Percentiles rank a stretch among this genome's conserved stretches.
Evolutionary conservation across 2,113 vertebrate genomes (phyloP).

Genomic region (Phrynosoma platyrhinos): DNA sequence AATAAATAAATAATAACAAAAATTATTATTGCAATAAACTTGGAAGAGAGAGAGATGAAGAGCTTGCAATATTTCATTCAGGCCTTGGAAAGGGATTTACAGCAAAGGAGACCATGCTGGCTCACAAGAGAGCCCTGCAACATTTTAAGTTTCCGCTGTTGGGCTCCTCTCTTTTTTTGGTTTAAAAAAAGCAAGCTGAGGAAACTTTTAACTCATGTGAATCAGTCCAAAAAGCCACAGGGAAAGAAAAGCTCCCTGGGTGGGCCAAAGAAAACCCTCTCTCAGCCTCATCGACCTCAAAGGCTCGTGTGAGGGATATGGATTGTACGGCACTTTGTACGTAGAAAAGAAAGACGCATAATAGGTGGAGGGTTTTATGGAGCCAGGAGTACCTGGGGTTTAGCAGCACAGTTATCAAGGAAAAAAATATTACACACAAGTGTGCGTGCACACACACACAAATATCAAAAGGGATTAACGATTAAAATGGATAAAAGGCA

Average conservation of each 20-base stretch:
- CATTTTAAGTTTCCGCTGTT: too few species aligned
- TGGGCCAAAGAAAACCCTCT: neutral
- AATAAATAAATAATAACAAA: too few species aligned
- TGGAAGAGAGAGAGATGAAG: too few species aligned
- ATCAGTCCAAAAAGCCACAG: neutral
- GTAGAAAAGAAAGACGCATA: neutral
- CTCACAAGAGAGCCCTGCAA: too few species aligned
- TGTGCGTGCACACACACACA: neutral
- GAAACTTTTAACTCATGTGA: slow-evolving; percentile 3
- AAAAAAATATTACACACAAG: neutral
- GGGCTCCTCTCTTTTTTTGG: too few species aligned
- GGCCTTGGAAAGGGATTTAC: too few species aligned
- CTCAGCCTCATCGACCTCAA: neutral
- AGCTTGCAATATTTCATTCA: too few species aligned
- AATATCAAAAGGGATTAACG: neutral
- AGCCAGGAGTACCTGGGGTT: neutral
- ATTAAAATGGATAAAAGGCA: neutral
- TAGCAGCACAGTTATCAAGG: too few species aligned
- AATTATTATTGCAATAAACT: too few species aligned
- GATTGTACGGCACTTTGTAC: neutral
- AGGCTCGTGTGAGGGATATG: neutral
- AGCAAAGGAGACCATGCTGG: neutral
- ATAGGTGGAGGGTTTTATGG: neutral
- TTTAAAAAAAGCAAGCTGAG: neutral
- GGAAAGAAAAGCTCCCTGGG: neutral